A percentile compares a stretch with the other conserved stretches of the same genome.
Conservation (phyloP, 2,113 vertebrate species). For the Hydrochoerus hydrochaeris region DNA sequence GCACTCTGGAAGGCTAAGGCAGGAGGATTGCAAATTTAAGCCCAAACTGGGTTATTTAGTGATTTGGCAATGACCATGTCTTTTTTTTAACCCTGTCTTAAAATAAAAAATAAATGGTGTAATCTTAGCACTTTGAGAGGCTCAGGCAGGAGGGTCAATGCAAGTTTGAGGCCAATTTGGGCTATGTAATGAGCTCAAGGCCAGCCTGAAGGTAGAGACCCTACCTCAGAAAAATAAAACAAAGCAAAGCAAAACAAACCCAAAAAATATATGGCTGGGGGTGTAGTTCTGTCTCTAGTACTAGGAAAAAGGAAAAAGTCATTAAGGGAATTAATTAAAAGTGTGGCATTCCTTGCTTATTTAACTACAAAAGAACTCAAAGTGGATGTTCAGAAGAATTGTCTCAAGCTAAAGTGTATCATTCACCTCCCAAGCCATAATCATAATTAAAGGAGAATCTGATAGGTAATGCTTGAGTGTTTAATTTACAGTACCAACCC, state of each 20-base stretch:
- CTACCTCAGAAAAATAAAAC: neutral
- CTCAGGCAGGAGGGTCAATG: neutral
- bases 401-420: constrained; percentile 20
- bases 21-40: neutral
- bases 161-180: neutral
- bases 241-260: neutral
- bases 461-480: constrained; percentile 34
- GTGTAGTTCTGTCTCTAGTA: neutral
- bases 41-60: neutral
- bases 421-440: constrained; percentile 20
- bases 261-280: neutral
- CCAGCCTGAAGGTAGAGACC: neutral
- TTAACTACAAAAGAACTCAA: constrained; percentile 34
- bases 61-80: neutral
- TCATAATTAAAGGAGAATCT: constrained; percentile 36
- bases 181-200: neutral
- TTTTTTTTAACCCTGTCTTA: neutral
- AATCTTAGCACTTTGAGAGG: neutral
- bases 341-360: neutral
- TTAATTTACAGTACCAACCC: neutral
- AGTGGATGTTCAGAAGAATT: constrained; percentile 28
- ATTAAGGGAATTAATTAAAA: constrained; percentile 48
- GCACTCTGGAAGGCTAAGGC: neutral
- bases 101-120: neutral
- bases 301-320: neutral